Percentiles rank a stretch among this genome's conserved stretches.
These are phyloP conservation scores for Gallinago media DNA, from an alignment of 2,113 vertebrate genomes.

Conservation along the genomic window DNA sequence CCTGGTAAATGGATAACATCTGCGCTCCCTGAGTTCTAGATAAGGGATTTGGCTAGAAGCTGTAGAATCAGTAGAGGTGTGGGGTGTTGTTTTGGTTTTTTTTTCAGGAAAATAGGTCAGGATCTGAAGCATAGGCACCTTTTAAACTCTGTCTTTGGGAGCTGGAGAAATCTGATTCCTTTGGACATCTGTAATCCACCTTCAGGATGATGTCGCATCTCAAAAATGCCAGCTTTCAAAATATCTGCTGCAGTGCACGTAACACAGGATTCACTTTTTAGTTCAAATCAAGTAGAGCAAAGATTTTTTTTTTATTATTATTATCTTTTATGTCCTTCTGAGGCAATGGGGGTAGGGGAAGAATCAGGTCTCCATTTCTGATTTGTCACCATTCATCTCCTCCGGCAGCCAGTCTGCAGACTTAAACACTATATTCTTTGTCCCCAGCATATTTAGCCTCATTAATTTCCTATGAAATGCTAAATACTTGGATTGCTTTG, in stretches of 20 bases:
- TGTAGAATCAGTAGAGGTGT: not conserved
- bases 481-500: not conserved
- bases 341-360: not conserved
- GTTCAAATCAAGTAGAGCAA: not conserved
- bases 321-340: not conserved
- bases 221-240: constrained; percentile 38
- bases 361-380: not conserved
- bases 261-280: not conserved
- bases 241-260: not conserved
- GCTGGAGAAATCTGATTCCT: constrained; percentile 5
- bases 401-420: not conserved
- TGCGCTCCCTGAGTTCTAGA: not conserved
- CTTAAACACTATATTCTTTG: not conserved
- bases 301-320: not conserved
- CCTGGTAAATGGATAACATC: not conserved
- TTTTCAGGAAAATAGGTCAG: not conserved
- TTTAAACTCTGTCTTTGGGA: not conserved
- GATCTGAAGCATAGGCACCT: not conserved
- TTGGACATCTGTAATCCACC: constrained; percentile 17
- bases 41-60: not conserved
- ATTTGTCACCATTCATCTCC: not conserved
- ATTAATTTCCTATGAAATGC: not conserved
- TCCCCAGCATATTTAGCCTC: not conserved
- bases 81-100: not conserved
- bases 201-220: constrained; percentile 28